Conservation (phyloP, 2,888 invertebrate genomes). For the Hipparchia sbordonii region DNA sequence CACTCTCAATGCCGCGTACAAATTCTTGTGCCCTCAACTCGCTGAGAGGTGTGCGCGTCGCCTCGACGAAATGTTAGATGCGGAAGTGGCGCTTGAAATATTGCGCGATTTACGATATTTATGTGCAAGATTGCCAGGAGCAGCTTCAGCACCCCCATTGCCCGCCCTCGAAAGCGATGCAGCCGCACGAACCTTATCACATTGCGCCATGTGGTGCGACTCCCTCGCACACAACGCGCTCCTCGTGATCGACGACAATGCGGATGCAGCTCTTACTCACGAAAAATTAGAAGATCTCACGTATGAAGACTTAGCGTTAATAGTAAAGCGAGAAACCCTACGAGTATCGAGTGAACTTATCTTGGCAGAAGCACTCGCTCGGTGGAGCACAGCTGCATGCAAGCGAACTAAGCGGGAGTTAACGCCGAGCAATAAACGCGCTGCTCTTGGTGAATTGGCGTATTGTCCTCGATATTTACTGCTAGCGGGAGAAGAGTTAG, state of each 20-base stretch:
- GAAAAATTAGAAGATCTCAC: slow-evolving; percentile 82
- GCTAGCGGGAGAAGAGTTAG: slow-evolving; percentile 85
- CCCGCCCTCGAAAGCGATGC: slow-evolving; percentile 68
- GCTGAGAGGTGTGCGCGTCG: slow-evolving; percentile 86
- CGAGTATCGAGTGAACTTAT: slow-evolving; percentile 84
- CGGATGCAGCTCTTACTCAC: slow-evolving; percentile 67
- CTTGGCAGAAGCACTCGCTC: slow-evolving; percentile 84
- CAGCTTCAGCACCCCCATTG: slow-evolving; percentile 78
- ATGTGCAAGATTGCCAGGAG: slow-evolving; percentile 71
- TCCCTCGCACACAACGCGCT: slow-evolving; percentile 87
- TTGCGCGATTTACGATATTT: slow-evolving; percentile 81
- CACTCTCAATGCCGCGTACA: slow-evolving; percentile 88
- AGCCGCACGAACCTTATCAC: slow-evolving; percentile 68
- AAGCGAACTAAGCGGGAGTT: slow-evolving; percentile 72
- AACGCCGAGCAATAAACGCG: slow-evolving; percentile 71
- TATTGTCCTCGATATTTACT: slow-evolving; percentile 86
- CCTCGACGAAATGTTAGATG: slow-evolving; percentile 84
- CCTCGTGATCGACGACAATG: slow-evolving; percentile 73
- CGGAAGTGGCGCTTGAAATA: slow-evolving; percentile 85
- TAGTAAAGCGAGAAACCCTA: slow-evolving; percentile 87
- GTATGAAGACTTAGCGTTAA: slow-evolving; percentile 84
- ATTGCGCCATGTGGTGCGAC: slow-evolving; percentile 81
- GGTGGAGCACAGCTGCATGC: slow-evolving; percentile 75
- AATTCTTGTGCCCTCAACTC: slow-evolving; percentile 87
- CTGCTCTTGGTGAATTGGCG: slow-evolving; percentile 77